Conservation (phyloP, 2,113 vertebrate genomes). For the Craseonycteris thonglongyai region DNA sequence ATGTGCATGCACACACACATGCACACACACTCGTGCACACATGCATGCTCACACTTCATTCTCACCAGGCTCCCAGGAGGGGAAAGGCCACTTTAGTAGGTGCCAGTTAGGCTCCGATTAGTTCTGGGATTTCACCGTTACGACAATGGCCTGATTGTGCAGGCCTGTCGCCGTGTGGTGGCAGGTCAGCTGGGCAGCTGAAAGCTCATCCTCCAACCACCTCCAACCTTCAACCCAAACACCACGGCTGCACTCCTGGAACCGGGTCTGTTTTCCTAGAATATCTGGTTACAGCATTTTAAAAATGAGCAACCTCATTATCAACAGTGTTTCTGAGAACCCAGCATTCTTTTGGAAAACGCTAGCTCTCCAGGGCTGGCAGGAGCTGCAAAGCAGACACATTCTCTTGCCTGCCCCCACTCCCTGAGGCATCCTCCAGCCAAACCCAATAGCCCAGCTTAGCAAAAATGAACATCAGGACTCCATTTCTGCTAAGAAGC, state of each 20-base stretch:
- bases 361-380: conserved; percentile 38
- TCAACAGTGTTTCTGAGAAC: conserved; percentile 66
- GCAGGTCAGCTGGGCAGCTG: background rate
- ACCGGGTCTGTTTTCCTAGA: conserved; percentile 63
- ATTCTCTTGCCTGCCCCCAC: background rate
- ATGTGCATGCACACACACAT: background rate
- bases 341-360: conserved; percentile 59
- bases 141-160: background rate
- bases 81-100: background rate
- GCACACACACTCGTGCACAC: background rate
- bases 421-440: background rate
- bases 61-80: conserved; percentile 35
- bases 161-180: background rate
- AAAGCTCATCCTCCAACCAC: conserved; percentile 42
- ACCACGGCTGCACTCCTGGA: conserved; percentile 38
- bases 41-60: background rate
- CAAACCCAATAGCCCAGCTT: conserved; percentile 25
- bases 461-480: background rate
- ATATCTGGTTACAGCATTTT: conserved; percentile 66
- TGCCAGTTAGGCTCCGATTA: background rate
- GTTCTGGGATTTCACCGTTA: background rate
- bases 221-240: conserved; percentile 45
- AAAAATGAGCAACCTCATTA: conserved; percentile 65
- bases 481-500: background rate
- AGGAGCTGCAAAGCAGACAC: conserved; percentile 14